These are phyloP conservation scores for Bos javanicus DNA, from an alignment of 2,113 vertebrate species.

Conservation along the genomic window DNA sequence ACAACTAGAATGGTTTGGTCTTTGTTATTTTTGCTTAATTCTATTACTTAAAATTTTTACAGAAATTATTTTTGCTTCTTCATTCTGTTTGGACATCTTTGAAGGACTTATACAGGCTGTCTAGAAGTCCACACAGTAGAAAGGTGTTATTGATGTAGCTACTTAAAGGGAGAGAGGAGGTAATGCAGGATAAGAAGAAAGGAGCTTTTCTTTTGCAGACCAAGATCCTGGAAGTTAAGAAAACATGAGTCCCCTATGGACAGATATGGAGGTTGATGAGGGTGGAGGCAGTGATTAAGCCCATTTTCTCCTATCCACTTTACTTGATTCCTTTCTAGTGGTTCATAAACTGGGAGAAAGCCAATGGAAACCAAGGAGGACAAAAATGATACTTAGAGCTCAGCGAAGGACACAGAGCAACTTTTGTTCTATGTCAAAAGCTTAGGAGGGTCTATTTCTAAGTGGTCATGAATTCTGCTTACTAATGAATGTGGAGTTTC, in stretches of 20 bases:
- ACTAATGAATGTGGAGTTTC: conserved; percentile 42
- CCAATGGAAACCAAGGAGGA: neutral
- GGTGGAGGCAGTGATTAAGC: neutral
- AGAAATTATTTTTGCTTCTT: too few relatives aligned
- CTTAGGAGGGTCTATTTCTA: conserved; percentile 27
- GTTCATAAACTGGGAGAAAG: neutral
- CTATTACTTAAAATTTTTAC: neutral
- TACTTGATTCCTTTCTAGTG: neutral
- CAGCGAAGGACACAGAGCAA: neutral
- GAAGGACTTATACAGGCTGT: neutral
- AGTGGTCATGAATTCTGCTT: conserved; percentile 45
- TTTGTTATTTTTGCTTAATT: neutral
- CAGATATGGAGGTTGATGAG: neutral
- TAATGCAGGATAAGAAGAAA: neutral
- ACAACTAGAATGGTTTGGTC: neutral
- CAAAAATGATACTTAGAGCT: neutral
- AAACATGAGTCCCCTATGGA: neutral
- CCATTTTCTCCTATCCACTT: neutral
- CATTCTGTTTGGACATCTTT: neutral
- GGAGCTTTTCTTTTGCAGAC: neutral
- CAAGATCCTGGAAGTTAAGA: neutral
- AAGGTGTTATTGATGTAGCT: neutral
- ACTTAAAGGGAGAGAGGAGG: neutral
- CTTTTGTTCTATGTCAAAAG: conserved; percentile 29
- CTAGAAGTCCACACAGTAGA: neutral